Evolutionary conservation across 1,140 invertebrate genomes (phyloP).

Genomic region (Brachionus angularis): DNA sequence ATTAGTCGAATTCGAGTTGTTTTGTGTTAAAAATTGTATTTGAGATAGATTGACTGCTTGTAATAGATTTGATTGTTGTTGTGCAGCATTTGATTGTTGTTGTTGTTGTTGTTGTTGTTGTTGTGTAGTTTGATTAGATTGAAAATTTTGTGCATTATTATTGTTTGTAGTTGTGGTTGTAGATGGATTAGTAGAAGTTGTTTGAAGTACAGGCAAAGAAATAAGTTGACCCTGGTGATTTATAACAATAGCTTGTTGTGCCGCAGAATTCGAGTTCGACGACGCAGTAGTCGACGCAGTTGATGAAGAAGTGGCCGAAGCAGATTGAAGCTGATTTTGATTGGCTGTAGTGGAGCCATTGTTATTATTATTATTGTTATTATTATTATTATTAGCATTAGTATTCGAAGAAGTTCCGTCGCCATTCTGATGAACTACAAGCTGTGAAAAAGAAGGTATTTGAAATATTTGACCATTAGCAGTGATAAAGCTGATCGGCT

Average conservation of each 20-base stretch:
- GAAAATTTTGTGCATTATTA: no score
- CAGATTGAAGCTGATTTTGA: neutral
- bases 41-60: constrained; percentile 19
- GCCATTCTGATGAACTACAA: constrained; percentile 15
- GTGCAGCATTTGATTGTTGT: neutral
- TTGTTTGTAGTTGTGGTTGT: neutral
- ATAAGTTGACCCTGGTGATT: constrained; percentile 32
- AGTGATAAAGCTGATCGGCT: constrained; percentile 25
- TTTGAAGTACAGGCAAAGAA: constrained; percentile 14
- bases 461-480: constrained; percentile 42
- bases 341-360: neutral
- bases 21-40: constrained; percentile 20
- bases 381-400: neutral
- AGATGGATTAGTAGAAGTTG: neutral
- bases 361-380: neutral
- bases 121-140: no score
- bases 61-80: neutral
- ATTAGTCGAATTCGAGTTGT: neutral
- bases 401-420: no score
- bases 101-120: neutral
- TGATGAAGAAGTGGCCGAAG: neutral
- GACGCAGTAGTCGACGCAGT: neutral
- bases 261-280: neutral
- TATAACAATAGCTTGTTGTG: constrained; percentile 31
- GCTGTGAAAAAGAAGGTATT: constrained; percentile 9